Conservation (phyloP, 2,888 invertebrate species). For the Polyploca ridens region DNA sequence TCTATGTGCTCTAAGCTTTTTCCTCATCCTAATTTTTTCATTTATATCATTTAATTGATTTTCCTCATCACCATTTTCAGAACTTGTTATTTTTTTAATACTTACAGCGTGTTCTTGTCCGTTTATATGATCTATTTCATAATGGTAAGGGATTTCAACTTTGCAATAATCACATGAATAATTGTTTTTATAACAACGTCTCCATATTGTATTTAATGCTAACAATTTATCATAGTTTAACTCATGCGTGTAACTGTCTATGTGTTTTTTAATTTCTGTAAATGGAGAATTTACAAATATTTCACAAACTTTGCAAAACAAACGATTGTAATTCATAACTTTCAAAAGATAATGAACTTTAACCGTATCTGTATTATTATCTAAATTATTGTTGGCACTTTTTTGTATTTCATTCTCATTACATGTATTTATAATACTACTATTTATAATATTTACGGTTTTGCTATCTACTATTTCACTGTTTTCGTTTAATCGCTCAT, state of each 20-base stretch:
- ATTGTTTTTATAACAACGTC: neutral
- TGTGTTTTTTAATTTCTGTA: neutral
- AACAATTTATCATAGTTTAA: neutral
- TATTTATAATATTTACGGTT: no score
- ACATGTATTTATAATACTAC: no score
- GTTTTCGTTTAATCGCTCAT: neutral
- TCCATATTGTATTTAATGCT: neutral
- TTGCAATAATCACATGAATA: neutral
- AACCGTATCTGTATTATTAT: neutral
- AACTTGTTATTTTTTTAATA: no score
- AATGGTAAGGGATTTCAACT: neutral
- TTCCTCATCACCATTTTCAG: no score
- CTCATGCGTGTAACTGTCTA: neutral
- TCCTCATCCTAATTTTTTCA: no score
- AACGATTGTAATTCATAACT: neutral
- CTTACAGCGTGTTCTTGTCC: neutral
- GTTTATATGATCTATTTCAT: neutral
- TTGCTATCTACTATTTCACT: no score
- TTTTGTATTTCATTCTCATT: neutral
- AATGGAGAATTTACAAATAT: neutral
- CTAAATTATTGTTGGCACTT: no score
- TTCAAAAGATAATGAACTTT: neutral
- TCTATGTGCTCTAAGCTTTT: no score
- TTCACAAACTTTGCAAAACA: neutral
- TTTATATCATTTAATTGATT: no score